A percentile compares a stretch with the other conserved stretches of the same genome.
phyloP scores from a whole-genome alignment of 2,113 vertebrate species.

The Burhinus bistriatus region DNA sequence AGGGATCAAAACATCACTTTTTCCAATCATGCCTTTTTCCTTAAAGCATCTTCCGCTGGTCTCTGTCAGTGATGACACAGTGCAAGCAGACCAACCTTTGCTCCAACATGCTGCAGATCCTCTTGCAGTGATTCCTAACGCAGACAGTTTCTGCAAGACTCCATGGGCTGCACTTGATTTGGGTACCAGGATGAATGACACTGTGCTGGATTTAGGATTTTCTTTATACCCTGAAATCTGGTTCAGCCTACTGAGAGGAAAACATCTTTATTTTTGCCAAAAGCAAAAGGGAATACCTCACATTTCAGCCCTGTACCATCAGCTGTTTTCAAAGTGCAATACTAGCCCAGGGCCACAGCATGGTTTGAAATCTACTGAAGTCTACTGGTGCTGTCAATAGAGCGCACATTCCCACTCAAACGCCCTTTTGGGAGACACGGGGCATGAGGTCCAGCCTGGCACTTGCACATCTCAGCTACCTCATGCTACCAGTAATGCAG shows the following conservation, averaged over 20 bases:
- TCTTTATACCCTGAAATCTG: neutral
- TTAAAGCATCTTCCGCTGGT: neutral
- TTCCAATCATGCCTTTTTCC: neutral
- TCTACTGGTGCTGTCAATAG: rapidly evolving
- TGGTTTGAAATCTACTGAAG: neutral
- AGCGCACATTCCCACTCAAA: rapidly evolving
- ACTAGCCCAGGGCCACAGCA: neutral
- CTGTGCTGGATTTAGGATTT: neutral
- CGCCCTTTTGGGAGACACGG: rapidly evolving
- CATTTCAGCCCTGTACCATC: neutral
- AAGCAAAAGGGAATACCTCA: neutral
- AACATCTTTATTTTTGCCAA: neutral
- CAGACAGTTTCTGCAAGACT: neutral
- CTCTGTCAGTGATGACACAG: neutral
- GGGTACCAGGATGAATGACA: neutral
- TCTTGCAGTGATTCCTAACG: rapidly evolving
- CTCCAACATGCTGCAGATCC: neutral
- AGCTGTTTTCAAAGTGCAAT: neutral
- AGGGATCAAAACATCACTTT: neutral
- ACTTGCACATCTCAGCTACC: no score
- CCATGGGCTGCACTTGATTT: neutral
- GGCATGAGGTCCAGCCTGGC: neutral
- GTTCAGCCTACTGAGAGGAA: neutral
- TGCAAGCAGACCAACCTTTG: neutral
- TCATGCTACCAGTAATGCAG: neutral